Base-by-base conservation (phyloP, 1,140 invertebrate species). In the Matsumurasca onukii region DNA sequence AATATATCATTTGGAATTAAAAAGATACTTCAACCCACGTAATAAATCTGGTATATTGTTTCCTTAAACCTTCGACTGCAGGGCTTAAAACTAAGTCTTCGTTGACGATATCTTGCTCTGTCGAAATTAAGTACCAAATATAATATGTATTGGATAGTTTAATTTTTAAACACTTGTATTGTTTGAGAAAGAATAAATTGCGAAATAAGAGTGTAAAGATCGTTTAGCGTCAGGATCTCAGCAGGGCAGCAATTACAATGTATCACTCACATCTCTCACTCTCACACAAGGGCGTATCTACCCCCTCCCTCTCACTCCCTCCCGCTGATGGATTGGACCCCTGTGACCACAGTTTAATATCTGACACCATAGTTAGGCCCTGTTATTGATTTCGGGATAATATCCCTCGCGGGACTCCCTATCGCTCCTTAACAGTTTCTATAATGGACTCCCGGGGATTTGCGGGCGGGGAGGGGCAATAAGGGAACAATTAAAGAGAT, bases 281-380 rank as follows among this genome's bases (percentile, higher is more conserved):
- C 15, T 59, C 25, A 12, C 15, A 27, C 55, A 27, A 2, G n/a
- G 2, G 55, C 22, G 2, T 5, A 27, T 2, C 24, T 24, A 2
- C 30, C 25, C 30, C 55, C 30, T 2, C 25, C 2, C 22, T 59
- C 55, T 59, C 55, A 15, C 55, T 59, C 55, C 24, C 22, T 22
- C 55, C n/a, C 55, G 24, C 30, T 59, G 55, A 59, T 59, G 55
- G 55, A 59, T 59, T 59, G 55, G 55, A 59, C 55, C 55, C 55
- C 55, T 59, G 55, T 27, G 55, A 59, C 55, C 55, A 27, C 55
- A 59, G 55, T 59, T 59, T 59, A 59, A 59, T 59, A 59, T 59
- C 55, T 59, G 55, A 59, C 55, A 59, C 25, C 55, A 59, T 59
- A 22, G 55, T 59, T 59, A 59, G 55, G 55, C 55, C 55, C 25